Conservation (phyloP, 2,113 vertebrate species). For the Thamnaconus septentrionalis region DNA sequence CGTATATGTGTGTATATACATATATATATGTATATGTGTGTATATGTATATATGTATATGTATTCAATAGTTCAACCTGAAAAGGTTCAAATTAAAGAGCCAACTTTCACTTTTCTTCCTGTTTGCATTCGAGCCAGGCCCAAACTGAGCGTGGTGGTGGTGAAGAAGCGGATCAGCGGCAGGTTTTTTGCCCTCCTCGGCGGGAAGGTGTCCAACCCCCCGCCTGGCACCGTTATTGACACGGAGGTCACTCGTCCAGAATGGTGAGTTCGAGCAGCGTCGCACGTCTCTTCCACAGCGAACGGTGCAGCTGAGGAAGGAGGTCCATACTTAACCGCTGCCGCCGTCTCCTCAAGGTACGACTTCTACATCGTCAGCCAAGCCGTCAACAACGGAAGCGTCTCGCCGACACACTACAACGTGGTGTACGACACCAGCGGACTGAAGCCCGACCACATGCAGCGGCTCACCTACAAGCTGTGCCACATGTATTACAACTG, state of each 20-base stretch:
- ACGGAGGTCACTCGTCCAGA: slow-evolving; percentile 90
- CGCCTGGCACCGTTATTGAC: slow-evolving; percentile 90
- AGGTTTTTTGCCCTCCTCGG: slow-evolving; percentile 81
- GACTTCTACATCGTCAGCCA: slow-evolving; percentile 96
- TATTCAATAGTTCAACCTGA: no score
- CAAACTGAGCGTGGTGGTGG: slow-evolving; percentile 88
- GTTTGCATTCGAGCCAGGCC: slow-evolving; percentile 71
- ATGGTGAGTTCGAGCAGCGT: slow-evolving; percentile 74
- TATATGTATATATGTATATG: no score
- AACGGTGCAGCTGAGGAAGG: no score
- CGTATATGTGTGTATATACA: no score
- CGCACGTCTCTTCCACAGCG: not conserved
- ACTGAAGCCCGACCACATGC: slow-evolving; percentile 92
- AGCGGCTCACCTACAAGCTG: slow-evolving; percentile 92
- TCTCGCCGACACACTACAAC: slow-evolving; percentile 92
- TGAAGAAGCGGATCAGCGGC: slow-evolving; percentile 88
- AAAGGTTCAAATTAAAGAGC: not conserved
- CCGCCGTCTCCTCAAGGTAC: slow-evolving; percentile 75
- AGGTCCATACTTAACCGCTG: not conserved
- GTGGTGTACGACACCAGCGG: slow-evolving; percentile 89
- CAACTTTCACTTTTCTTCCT: not conserved
- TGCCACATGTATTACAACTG: slow-evolving; percentile 98
- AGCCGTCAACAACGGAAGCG: slow-evolving; percentile 81
- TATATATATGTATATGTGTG: no score
- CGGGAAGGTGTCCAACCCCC: slow-evolving; percentile 84